phyloP scores from a whole-genome alignment of 2,113 vertebrate genomes.

The Callorhinus ursinus region DNA sequence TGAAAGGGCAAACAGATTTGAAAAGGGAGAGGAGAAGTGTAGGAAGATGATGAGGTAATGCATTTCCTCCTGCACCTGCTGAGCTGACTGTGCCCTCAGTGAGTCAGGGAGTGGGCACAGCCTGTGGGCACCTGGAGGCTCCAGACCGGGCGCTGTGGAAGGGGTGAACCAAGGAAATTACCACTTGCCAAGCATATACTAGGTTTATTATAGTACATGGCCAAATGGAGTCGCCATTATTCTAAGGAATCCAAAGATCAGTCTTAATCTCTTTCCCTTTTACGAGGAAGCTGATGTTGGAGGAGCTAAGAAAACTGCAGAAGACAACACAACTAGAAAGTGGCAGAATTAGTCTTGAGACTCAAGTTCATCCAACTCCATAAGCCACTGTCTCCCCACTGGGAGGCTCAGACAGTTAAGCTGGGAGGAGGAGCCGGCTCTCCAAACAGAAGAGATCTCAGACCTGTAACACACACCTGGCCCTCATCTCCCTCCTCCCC shows the following conservation, averaged over 20 bases:
- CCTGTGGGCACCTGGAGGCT: neutral
- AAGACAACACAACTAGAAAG: neutral
- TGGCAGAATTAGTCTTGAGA: neutral
- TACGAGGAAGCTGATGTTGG: neutral
- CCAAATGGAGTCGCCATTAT: neutral
- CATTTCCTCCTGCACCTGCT: neutral
- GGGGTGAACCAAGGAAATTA: neutral
- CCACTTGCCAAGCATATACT: neutral
- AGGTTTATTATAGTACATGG: fast-evolving
- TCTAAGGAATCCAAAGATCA: neutral
- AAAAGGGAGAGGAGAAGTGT: neutral
- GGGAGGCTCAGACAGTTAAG: neutral
- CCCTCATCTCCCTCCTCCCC: fast-evolving
- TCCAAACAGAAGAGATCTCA: neutral
- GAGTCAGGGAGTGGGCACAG: neutral
- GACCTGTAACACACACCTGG: neutral
- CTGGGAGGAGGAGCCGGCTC: neutral
- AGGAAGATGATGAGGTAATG: neutral
- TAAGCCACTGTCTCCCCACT: neutral
- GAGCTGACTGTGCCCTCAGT: neutral
- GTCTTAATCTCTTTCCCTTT: neutral
- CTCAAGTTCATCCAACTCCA: neutral
- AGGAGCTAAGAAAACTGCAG: neutral
- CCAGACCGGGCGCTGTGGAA: neutral
- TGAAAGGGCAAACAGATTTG: neutral